Conservation (phyloP, 2,888 invertebrate species). For the Eilema depressum region DNA sequence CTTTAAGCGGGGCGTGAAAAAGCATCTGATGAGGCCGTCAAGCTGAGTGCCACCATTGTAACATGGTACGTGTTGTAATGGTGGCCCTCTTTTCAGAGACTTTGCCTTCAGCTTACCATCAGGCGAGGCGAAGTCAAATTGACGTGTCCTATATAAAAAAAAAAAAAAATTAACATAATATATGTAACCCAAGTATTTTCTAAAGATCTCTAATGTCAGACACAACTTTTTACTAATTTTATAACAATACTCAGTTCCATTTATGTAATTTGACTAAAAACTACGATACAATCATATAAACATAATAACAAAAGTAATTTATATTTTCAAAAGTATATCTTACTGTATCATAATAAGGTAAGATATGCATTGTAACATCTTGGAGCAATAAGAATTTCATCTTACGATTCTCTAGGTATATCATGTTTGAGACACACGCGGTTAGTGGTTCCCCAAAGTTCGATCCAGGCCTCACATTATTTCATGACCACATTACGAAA, state of each 20-base stretch:
- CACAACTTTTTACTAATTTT: too few relatives aligned
- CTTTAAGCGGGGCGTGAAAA: too few relatives aligned
- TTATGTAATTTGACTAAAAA: background rate
- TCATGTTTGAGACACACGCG: slow-evolving; percentile 49
- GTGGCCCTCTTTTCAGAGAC: too few relatives aligned
- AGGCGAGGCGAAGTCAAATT: too few relatives aligned
- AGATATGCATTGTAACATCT: slow-evolving; percentile 22
- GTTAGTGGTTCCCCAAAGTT: slow-evolving; percentile 51
- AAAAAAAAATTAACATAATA: too few relatives aligned
- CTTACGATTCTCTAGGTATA: slow-evolving; percentile 46
- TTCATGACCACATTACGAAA: slow-evolving; percentile 62
- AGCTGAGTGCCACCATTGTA: too few relatives aligned
- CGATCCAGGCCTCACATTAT: slow-evolving; percentile 52
- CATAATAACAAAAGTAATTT: slow-evolving; percentile 29
- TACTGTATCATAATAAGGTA: background rate
- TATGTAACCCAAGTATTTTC: too few relatives aligned
- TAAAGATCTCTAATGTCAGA: too few relatives aligned
- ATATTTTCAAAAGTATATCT: slow-evolving; percentile 16
- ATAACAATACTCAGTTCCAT: background rate
- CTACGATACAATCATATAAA: background rate
- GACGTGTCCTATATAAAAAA: too few relatives aligned
- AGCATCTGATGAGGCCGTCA: too few relatives aligned
- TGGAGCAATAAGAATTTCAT: slow-evolving; percentile 55
- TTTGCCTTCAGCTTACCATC: too few relatives aligned
- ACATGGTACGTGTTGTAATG: too few relatives aligned